Base-by-base conservation (phyloP, 2,113 vertebrate genomes). In the Sialia sialis region DNA sequence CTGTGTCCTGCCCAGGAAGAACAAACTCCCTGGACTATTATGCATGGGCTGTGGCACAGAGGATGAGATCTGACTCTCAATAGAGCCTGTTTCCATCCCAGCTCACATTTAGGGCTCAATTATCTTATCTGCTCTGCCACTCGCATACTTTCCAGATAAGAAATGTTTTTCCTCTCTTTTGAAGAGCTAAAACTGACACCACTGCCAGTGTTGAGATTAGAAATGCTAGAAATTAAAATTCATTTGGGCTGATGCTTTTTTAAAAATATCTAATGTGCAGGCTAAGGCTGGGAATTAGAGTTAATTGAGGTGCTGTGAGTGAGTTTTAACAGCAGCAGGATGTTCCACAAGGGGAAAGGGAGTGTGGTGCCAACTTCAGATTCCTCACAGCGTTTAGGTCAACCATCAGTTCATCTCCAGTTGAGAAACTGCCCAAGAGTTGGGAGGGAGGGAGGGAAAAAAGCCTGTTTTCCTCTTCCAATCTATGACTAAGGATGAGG, bases 121-220 rank as follows among this genome's bases (percentile, higher is more conserved):
- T 96, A 95, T 95, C 96, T 96, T 96, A 96, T 96, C 95, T 95
- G 59, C 88, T 93, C 82, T 96, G 95, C 94, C 94, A 95, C 72
- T 96, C 6, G 4, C 95, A 90, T 62, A 93, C 85, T 92, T 94
- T 90, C 83, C 92, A 93, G 94, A 96, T 94, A 96, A 96, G 92
- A 83, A 90, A 48, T 59, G 82, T 93, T 94, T 78, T 36, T 5
- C 70, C 52, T 44, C 16, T 56, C 82, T 86, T 93, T 43, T 83
- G 49, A 88, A 51, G 52, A 51, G 85, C 84, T 93, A 73, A 91
- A 86, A 92, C 72, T 66, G 85, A 93, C 93, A 73, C 38, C 26
- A 66, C 41, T 38, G 34, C 41, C 51, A 60, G 41, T 11, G 39
- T 36, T 54, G 83, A 70, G 70, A 79, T 77, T 49, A 63, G 74